phyloP scores from a whole-genome alignment of 2,888 invertebrate genomes.

The Metacarcinus magister region DNA sequence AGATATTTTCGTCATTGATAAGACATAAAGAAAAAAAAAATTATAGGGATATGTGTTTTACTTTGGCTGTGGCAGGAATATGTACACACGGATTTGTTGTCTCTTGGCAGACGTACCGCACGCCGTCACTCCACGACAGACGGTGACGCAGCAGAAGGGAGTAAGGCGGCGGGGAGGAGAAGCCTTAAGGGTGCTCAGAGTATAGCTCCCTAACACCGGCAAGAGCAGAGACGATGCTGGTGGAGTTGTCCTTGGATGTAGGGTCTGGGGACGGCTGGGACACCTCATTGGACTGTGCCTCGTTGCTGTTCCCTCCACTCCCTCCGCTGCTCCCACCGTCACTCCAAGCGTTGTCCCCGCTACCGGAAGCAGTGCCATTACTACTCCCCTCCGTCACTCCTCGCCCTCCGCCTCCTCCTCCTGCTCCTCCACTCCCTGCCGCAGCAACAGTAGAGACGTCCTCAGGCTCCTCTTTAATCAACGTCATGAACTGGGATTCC shows the following conservation, averaged over 20 bases:
- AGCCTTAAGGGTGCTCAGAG: constrained; percentile 91
- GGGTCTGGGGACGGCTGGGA: constrained; percentile 88
- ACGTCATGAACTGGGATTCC: constrained; percentile 85
- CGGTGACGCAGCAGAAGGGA: not conserved
- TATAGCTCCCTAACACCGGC: constrained; percentile 95
- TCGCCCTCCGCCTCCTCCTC: not conserved
- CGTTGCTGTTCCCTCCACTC: constrained; percentile 91
- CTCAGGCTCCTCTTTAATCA: constrained; percentile 92
- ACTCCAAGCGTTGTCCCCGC: constrained; percentile 87
- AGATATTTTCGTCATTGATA: not conserved
- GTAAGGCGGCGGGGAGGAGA: not conserved
- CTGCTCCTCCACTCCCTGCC: not conserved
- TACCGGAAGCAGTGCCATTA: constrained; percentile 88
- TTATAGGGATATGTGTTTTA: not conserved
- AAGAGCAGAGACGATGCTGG: constrained; percentile 78
- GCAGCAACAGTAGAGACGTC: constrained; percentile 84
- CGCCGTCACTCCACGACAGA: not conserved
- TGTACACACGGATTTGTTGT: not conserved
- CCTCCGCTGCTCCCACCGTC: not conserved
- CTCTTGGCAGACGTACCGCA: not conserved
- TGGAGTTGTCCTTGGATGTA: constrained; percentile 72
- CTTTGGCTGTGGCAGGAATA: constrained; percentile 41
- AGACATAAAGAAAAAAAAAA: not conserved
- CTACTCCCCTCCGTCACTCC: not conserved
- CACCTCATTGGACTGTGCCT: constrained; percentile 97